Evolutionary conservation across 2,797 vertebrate genomes (phyloP).

Genomic region (Carduelis carduelis): DNA sequence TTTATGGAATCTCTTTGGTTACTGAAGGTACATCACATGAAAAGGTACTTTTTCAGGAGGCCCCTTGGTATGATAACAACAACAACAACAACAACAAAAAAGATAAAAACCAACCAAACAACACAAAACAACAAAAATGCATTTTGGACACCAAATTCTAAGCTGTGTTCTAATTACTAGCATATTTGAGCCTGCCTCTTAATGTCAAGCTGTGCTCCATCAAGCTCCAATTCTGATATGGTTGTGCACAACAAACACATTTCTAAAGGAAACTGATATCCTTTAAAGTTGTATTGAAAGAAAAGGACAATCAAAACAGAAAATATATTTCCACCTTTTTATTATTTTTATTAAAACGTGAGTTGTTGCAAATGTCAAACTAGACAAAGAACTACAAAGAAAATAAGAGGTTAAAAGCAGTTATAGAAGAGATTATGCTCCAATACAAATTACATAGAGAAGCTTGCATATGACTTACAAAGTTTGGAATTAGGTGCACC

Average conservation of each 20-base stretch:
- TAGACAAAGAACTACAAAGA: background rate
- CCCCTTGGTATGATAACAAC: background rate
- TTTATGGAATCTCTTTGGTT: background rate
- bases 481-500: background rate
- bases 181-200: background rate
- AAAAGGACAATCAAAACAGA: background rate
- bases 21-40: background rate
- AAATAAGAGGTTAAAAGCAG: background rate
- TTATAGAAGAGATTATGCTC: background rate
- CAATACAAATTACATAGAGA: background rate
- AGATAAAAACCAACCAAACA: background rate
- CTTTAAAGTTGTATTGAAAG: background rate
- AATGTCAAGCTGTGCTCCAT: background rate
- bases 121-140: background rate
- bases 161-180: background rate
- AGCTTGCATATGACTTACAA: background rate
- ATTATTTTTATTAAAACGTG: constrained; percentile 13
- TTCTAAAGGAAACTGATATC: background rate
- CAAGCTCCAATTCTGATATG: background rate
- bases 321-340: background rate
- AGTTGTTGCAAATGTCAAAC: background rate
- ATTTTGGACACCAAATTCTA: background rate
- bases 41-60: background rate
- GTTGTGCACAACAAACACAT: background rate
- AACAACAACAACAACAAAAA: background rate